Evolutionary conservation across 1,140 invertebrate genomes (phyloP).

Genomic region (Eumeta japonica): DNA sequence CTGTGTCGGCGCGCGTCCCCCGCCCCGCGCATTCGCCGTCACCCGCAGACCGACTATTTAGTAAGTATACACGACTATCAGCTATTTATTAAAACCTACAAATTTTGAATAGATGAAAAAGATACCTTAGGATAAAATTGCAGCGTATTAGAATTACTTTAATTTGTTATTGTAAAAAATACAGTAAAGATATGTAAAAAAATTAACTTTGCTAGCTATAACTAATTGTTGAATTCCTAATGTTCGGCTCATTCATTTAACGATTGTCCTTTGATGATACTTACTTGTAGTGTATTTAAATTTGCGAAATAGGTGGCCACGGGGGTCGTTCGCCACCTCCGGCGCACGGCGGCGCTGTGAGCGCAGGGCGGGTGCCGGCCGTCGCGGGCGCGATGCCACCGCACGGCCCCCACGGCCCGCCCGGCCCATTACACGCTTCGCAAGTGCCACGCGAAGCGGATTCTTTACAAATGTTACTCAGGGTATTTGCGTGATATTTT

Average conservation of each 20-base stretch:
- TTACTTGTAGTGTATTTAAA: too few relatives aligned
- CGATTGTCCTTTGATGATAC: too few relatives aligned
- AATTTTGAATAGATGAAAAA: too few relatives aligned
- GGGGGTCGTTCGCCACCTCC: slow-evolving; percentile 34
- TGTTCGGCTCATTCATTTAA: too few relatives aligned
- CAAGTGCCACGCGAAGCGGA: slow-evolving; percentile 77
- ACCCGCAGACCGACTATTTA: slow-evolving; percentile 72
- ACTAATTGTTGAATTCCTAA: too few relatives aligned
- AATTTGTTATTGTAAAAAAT: too few relatives aligned
- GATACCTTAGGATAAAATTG: too few relatives aligned
- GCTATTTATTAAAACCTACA: neutral
- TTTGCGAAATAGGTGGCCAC: too few relatives aligned
- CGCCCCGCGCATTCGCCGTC: slow-evolving; percentile 58
- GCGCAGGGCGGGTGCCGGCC: slow-evolving; percentile 27
- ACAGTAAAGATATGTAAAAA: too few relatives aligned
- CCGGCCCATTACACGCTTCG: slow-evolving; percentile 68
- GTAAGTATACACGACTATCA: slow-evolving; percentile 36
- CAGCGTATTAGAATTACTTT: too few relatives aligned
- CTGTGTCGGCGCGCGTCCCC: slow-evolving; percentile 50
- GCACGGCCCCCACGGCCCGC: slow-evolving; percentile 26
- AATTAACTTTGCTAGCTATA: too few relatives aligned
- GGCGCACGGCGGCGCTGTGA: slow-evolving; percentile 36
- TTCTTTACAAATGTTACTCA: slow-evolving; percentile 72
- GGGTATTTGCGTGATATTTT: slow-evolving; percentile 47
- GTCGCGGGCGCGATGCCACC: slow-evolving; percentile 35